These are phyloP conservation scores for Ditula angustiorana DNA, from an alignment of 2,888 invertebrate genomes.

Conservation along the genomic window DNA sequence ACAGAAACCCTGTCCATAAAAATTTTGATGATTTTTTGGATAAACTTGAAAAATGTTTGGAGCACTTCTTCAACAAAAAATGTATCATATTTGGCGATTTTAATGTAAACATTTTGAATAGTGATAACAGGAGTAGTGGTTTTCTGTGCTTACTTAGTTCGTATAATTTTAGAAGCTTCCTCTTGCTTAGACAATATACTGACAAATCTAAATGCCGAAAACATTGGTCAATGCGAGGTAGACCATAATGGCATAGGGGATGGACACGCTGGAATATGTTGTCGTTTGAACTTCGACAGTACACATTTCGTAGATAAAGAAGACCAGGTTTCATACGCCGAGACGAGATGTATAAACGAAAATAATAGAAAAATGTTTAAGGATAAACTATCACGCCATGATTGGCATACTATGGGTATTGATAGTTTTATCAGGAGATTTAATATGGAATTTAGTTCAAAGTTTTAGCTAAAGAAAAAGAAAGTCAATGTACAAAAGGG, in stretches of 20 bases:
- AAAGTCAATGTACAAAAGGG: not conserved
- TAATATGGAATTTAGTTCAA: not conserved
- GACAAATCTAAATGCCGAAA: not conserved
- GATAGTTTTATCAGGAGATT: not conserved
- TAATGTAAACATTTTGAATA: not conserved
- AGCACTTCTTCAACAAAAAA: slow-evolving; percentile 37
- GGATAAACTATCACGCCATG: not conserved
- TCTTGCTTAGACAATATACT: not conserved
- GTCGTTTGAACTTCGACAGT: not conserved
- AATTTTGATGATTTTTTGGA: slow-evolving; percentile 34
- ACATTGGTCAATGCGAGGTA: not conserved
- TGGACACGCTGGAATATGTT: not conserved
- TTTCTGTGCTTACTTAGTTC: not conserved
- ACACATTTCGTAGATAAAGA: not conserved
- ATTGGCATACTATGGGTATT: not conserved
- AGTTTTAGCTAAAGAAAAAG: not conserved
- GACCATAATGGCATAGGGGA: not conserved
- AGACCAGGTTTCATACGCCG: not conserved
- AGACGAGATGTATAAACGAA: not conserved
- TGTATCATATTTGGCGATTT: slow-evolving; percentile 7
- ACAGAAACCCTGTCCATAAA: slow-evolving; percentile 18
- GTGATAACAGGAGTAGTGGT: not conserved
- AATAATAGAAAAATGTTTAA: not conserved
- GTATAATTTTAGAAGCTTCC: not conserved
- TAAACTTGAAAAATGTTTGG: slow-evolving; percentile 30